Conservation (phyloP, 2,888 invertebrate species). For the Ophion obscuratus region DNA sequence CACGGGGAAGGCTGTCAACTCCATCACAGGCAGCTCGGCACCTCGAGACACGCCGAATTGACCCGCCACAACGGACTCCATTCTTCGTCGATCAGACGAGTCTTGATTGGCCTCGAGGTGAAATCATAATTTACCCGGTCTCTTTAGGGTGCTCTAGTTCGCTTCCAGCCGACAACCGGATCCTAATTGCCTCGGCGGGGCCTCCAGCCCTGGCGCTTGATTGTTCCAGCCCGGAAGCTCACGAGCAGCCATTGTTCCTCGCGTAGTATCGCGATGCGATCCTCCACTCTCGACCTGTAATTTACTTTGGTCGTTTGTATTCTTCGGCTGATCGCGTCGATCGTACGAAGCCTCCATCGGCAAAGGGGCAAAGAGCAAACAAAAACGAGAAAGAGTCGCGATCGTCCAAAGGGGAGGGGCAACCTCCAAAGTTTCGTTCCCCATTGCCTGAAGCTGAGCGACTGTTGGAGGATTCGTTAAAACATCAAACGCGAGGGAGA, state of each 20-base stretch:
- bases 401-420: background rate
- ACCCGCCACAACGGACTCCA: background rate
- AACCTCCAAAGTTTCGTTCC: conserved; percentile 49
- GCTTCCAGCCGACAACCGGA: background rate
- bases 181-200: background rate
- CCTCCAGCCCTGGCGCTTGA: background rate
- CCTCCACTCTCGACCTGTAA: background rate
- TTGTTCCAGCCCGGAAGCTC: background rate
- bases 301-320: conserved; percentile 27
- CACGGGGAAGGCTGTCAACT: background rate
- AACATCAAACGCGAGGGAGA: conserved; percentile 43
- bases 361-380: background rate
- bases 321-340: conserved; percentile 3
- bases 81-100: background rate
- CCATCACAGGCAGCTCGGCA: background rate
- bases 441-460: background rate
- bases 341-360: background rate
- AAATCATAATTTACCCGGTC: background rate
- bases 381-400: background rate
- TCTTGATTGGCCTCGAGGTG: background rate
- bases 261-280: background rate
- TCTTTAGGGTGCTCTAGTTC: background rate
- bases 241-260: background rate
- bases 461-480: conserved; percentile 34
- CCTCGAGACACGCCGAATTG: background rate